phyloP scores from a whole-genome alignment of 2,797 vertebrate species.

The Zenarchopterus dispar region DNA sequence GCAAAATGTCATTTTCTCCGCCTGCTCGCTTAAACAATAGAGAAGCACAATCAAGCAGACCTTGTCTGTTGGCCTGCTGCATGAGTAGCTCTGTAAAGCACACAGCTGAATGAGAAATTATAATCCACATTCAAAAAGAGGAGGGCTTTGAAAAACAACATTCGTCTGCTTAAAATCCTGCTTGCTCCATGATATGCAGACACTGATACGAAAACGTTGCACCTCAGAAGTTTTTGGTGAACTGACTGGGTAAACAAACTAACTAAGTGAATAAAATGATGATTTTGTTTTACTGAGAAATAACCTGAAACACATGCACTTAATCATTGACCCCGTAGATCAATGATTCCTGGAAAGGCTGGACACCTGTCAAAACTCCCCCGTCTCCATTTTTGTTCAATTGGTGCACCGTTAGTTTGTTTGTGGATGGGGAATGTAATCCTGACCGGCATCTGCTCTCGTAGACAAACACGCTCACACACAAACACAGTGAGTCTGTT shows the following conservation, averaged over 20 bases:
- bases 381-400: constrained; percentile 64
- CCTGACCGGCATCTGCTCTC: constrained; percentile 22
- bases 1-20: constrained; percentile 52
- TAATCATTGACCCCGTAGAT: constrained; percentile 50
- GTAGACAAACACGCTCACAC: constrained; percentile 29
- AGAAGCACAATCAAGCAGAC: constrained; percentile 53
- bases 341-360: not conserved
- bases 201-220: constrained; percentile 41
- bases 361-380: constrained; percentile 48
- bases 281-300: constrained; percentile 46
- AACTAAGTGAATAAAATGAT: too few relatives aligned
- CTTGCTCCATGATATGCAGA: constrained; percentile 59
- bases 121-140: constrained; percentile 65
- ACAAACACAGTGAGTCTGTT: constrained; percentile 44
- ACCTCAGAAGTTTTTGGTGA: constrained; percentile 18
- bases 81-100: constrained; percentile 34
- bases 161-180: constrained; percentile 51
- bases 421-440: constrained; percentile 51
- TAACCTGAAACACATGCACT: constrained; percentile 41
- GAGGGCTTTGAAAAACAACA: constrained; percentile 34
- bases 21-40: constrained; percentile 53
- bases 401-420: constrained; percentile 71
- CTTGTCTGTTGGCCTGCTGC: constrained; percentile 29
- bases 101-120: constrained; percentile 55
- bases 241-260: constrained; percentile 45